Conservation (phyloP, 2,888 invertebrate species). For the Lutraria lutraria region DNA sequence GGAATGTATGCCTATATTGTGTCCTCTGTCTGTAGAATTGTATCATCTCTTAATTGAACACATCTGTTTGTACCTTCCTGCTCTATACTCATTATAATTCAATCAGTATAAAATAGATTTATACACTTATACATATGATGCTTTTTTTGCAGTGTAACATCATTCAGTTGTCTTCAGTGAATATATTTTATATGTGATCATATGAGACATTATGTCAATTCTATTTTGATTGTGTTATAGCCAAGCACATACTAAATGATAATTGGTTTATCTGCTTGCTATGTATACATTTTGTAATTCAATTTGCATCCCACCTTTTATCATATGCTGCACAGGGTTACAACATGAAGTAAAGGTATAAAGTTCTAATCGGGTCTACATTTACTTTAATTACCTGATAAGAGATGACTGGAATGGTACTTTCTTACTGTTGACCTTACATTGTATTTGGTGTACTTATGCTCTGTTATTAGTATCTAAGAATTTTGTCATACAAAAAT, state of each 20-base stretch:
- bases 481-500: neutral
- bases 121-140: neutral
- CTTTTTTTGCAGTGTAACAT: neutral
- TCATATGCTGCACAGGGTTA: too few relatives aligned
- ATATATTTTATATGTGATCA: neutral
- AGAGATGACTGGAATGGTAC: too few relatives aligned
- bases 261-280: too few relatives aligned
- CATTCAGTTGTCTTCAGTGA: neutral
- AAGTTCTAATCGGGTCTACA: too few relatives aligned
- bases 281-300: too few relatives aligned
- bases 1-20: neutral
- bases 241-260: too few relatives aligned
- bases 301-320: too few relatives aligned
- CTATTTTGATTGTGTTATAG: neutral
- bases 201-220: neutral
- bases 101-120: neutral
- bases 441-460: too few relatives aligned
- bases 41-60: neutral
- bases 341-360: too few relatives aligned
- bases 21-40: neutral
- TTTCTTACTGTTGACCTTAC: too few relatives aligned
- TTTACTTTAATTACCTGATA: too few relatives aligned
- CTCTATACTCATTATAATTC: neutral
- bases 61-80: neutral
- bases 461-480: too few relatives aligned